phyloP scores from a whole-genome alignment of 2,888 invertebrate genomes.

The Biston stratarius region DNA sequence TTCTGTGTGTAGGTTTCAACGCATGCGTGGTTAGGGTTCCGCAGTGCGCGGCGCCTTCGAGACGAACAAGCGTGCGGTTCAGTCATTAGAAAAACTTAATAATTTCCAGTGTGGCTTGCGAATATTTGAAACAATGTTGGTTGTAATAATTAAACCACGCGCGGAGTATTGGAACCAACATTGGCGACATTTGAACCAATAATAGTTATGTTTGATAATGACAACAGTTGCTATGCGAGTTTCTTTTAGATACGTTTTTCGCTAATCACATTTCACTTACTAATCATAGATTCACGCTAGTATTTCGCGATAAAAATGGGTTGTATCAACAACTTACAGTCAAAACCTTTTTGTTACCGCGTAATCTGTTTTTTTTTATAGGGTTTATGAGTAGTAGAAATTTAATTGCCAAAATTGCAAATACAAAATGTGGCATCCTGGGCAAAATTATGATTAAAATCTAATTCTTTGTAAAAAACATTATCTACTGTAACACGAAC shows the following conservation, averaged over 20 bases:
- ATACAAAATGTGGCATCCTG: too few relatives aligned
- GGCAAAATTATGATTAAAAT: too few relatives aligned
- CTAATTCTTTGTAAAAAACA: not conserved
- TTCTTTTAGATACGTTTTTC: not conserved
- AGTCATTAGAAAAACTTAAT: slow-evolving; percentile 71
- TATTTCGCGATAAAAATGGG: too few relatives aligned
- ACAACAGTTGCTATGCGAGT: slow-evolving; percentile 26
- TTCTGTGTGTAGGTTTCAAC: slow-evolving; percentile 54
- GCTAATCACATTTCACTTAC: not conserved
- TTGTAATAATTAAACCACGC: not conserved
- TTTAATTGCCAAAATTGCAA: too few relatives aligned
- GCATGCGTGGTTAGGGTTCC: slow-evolving; percentile 81
- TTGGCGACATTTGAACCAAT: not conserved
- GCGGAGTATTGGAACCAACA: not conserved
- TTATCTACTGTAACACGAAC: not conserved
- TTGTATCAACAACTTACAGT: too few relatives aligned
- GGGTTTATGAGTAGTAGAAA: too few relatives aligned
- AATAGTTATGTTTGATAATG: slow-evolving; percentile 3
- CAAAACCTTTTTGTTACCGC: too few relatives aligned
- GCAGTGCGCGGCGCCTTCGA: slow-evolving; percentile 84
- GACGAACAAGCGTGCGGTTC: slow-evolving; percentile 77
- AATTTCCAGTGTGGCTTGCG: slow-evolving; percentile 53
- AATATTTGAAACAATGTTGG: slow-evolving; percentile 60
- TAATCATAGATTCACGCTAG: too few relatives aligned
- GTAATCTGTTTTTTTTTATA: too few relatives aligned